Conservation (phyloP, 2,888 invertebrate genomes). For the Leptopilina drosophilae region DNA sequence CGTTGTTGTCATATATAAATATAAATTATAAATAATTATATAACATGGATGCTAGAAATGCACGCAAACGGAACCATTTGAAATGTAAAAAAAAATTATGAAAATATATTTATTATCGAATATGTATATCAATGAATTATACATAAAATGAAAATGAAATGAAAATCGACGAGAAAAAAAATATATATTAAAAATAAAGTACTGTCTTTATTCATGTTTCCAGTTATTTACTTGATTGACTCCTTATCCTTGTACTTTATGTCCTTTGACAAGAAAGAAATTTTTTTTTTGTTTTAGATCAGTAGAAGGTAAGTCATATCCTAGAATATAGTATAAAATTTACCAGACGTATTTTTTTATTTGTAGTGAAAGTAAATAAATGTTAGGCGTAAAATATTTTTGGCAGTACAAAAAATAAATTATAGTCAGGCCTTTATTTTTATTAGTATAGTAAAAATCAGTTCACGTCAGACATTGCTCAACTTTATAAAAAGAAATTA, state of each 20-base stretch:
- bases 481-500: no score
- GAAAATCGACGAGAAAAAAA: conserved; percentile 61
- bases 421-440: no score
- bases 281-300: no score
- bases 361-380: no score
- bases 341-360: no score
- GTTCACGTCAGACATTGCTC: no score
- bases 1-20: not conserved
- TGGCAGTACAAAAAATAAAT: no score
- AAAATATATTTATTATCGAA: conserved; percentile 67
- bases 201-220: conserved; percentile 68
- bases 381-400: no score
- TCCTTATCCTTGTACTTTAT: not conserved
- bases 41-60: conserved; percentile 29
- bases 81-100: conserved; percentile 57
- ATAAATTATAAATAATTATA: no score
- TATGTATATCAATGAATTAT: conserved; percentile 45
- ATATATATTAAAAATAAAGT: conserved; percentile 64
- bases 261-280: not conserved
- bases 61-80: conserved; percentile 56
- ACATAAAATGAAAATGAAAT: conserved; percentile 54
- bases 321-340: no score
- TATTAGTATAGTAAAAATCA: no score
- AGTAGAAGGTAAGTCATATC: no score
- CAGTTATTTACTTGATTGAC: conserved; percentile 47